These are phyloP conservation scores for Sisyra nigra DNA, from an alignment of 2,888 invertebrate genomes.

Conservation along the genomic window DNA sequence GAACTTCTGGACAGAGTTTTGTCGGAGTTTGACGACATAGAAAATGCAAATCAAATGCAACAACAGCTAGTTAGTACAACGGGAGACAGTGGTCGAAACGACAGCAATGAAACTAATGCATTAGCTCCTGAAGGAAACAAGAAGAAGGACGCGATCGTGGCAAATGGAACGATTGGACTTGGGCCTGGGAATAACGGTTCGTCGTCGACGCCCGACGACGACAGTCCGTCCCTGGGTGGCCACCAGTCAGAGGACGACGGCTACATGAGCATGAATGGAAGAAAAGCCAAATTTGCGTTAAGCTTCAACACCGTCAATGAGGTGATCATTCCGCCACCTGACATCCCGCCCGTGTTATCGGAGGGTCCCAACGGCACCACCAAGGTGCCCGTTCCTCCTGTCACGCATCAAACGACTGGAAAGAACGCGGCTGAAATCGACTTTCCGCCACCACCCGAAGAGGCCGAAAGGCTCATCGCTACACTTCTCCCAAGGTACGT, in stretches of 20 bases:
- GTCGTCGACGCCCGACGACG: conserved; percentile 34
- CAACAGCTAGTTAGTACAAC: conserved; percentile 27
- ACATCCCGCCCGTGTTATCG: conserved; percentile 27
- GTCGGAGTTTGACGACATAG: conserved; percentile 77
- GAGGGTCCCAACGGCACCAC: conserved; percentile 18
- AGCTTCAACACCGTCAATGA: conserved; percentile 48
- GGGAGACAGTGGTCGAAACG: conserved; percentile 26
- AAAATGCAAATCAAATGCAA: conserved; percentile 39
- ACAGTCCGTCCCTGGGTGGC: conserved; percentile 63
- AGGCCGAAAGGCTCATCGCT: conserved; percentile 59
- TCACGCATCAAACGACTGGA: conserved; percentile 14
- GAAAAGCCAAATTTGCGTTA: conserved; percentile 59
- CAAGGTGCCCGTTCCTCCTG: conserved; percentile 16
- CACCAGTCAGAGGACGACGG: conserved; percentile 84
- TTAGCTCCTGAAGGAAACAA: conserved; percentile 17
- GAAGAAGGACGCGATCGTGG: conserved; percentile 26
- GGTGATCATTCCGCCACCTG: conserved; percentile 30
- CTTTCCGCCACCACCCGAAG: conserved; percentile 61
- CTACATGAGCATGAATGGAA: conserved; percentile 84
- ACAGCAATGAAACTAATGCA: conserved; percentile 22
- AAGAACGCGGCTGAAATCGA: conserved; percentile 29
- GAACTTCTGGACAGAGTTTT: conserved; percentile 78
- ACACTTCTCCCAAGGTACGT: conserved; percentile 57
- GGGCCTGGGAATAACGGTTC: conserved; percentile 15
- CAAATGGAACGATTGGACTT: conserved; percentile 31